Percentiles rank a stretch among this genome's conserved stretches.
Conservation (phyloP, 2,888 invertebrate genomes). For the Pandemis heparana region DNA sequence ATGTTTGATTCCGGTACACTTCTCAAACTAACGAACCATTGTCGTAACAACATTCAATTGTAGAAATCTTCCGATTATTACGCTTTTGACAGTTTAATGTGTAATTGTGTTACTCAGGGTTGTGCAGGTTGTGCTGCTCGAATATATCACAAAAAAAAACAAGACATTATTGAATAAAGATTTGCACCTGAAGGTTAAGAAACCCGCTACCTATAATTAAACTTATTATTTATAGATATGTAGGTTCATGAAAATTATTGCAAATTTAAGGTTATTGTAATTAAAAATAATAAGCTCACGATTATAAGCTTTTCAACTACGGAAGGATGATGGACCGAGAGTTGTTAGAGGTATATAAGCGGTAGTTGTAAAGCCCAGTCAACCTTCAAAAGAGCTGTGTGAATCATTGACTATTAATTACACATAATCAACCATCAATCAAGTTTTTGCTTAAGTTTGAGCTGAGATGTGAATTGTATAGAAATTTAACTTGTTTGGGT, state of each 20-base stretch:
- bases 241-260: background rate
- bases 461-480: constrained; percentile 1
- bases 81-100: constrained; percentile 75
- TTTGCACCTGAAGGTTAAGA: background rate
- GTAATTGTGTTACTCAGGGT: constrained; percentile 63
- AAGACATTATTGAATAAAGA: background rate
- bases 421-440: constrained; percentile 34
- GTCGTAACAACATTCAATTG: constrained; percentile 71
- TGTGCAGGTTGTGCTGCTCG: constrained; percentile 63
- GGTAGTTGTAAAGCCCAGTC: constrained; percentile 10
- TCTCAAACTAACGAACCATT: constrained; percentile 78
- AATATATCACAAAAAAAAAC: background rate
- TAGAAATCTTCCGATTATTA: constrained; percentile 71
- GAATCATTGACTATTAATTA: constrained; percentile 35
- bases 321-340: constrained; percentile 25
- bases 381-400: constrained; percentile 32
- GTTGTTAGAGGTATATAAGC: background rate
- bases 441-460: constrained; percentile 31
- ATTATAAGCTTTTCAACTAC: constrained; percentile 7
- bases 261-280: constrained; percentile 1
- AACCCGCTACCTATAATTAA: background rate
- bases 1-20: constrained; percentile 81
- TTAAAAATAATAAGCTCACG: constrained; percentile 14
- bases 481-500: background rate
- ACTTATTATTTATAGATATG: background rate